Conservation (phyloP, 2,113 vertebrate species). For the crab-eating macaque (Macaca fascicularis) region T2T-MFA8v1.1 NC_088385.1:66633001-66633500, state of each 20-base stretch:
- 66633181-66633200: not conserved
- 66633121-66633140: not conserved
- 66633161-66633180: not conserved
- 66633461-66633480: not conserved
- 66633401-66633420: not conserved
- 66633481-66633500: not conserved
- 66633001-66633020: not conserved
- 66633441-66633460: no score
- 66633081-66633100: not conserved
- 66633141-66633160: not conserved
- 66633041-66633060: not conserved
- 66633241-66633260: not conserved
- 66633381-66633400: not conserved
- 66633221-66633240: not conserved
- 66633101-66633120: not conserved
- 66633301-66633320: not conserved
- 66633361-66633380: not conserved
- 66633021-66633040: not conserved
- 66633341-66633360: not conserved
- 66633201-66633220: not conserved
- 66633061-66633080: not conserved
- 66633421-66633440: not conserved
- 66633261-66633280: not conserved
- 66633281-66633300: not conserved
- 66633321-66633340: not conserved